phyloP scores from a whole-genome alignment of 2,888 invertebrate genomes.

The Apodemia zela region DNA sequence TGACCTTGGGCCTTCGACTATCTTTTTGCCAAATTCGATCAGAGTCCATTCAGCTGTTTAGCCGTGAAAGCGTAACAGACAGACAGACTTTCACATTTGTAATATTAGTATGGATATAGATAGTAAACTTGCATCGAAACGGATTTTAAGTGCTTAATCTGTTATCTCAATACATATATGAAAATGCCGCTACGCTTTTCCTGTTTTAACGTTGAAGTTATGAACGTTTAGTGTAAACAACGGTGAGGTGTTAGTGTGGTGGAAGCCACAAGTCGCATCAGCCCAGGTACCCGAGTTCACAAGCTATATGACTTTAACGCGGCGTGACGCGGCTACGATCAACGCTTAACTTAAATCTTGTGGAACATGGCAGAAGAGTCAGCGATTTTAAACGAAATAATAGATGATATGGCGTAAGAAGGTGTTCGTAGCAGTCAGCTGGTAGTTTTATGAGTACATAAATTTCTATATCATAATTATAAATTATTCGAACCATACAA shows the following conservation, averaged over 20 bases:
- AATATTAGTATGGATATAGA: no score
- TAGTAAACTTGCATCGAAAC: not conserved
- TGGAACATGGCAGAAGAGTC: conserved; percentile 23
- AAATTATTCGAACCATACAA: no score
- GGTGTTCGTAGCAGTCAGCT: no score
- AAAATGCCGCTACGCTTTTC: not conserved
- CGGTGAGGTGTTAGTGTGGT: conserved; percentile 11
- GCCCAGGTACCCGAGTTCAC: conserved; percentile 40
- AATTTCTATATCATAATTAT: no score
- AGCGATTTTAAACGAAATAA: conserved; percentile 11
- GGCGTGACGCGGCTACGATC: conserved; percentile 49
- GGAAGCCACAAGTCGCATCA: conserved; percentile 38
- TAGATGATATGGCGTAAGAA: no score
- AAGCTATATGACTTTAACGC: conserved; percentile 52
- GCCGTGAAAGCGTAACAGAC: no score
- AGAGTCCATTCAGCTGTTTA: no score
- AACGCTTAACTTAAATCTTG: conserved; percentile 41
- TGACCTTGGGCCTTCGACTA: no score
- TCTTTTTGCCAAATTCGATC: no score
- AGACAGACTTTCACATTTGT: no score
- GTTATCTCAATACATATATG: not conserved
- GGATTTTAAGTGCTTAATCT: not conserved
- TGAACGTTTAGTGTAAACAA: not conserved
- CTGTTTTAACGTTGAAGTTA: not conserved
- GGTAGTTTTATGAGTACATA: no score